These are phyloP conservation scores for Sebastes elongatus DNA, from an alignment of 2,797 vertebrate genomes.

Conservation along the genomic window DNA sequence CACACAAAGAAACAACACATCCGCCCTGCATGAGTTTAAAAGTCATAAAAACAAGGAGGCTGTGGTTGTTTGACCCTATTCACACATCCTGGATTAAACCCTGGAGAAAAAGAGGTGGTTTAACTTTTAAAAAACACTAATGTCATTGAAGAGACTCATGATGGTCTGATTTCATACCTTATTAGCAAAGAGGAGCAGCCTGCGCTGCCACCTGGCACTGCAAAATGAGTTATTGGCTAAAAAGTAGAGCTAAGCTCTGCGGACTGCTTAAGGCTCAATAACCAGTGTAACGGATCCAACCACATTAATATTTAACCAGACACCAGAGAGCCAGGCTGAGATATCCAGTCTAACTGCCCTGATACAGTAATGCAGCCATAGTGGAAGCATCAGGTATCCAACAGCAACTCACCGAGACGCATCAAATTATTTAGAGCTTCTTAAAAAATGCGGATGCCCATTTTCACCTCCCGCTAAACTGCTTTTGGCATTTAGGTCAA, in stretches of 20 bases:
- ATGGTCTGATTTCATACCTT: conserved; percentile 57
- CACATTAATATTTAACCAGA: conserved; percentile 83
- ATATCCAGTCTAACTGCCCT: conserved; percentile 64
- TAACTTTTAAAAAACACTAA: conserved; percentile 8
- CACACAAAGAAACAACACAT: conserved; percentile 6
- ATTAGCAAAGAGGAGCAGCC: conserved; percentile 53
- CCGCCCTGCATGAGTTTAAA: background rate
- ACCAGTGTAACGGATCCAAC: conserved; percentile 77
- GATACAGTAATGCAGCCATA: conserved; percentile 62
- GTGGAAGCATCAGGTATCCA: conserved; percentile 68
- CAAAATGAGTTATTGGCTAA: conserved; percentile 60
- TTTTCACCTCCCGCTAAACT: conserved; percentile 14
- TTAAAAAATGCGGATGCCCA: conserved; percentile 21
- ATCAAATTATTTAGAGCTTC: conserved; percentile 56
- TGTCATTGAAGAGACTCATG: conserved; percentile 34
- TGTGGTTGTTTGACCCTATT: conserved; percentile 44
- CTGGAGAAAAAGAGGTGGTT: conserved; percentile 19
- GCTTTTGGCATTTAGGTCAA: conserved; percentile 41
- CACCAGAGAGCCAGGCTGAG: conserved; percentile 75
- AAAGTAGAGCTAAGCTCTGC: conserved; percentile 56
- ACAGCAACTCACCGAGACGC: conserved; percentile 31
- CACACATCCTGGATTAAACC: conserved; percentile 47
- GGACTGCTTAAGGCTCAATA: conserved; percentile 69
- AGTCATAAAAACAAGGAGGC: conserved; percentile 20
- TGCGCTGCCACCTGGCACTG: conserved; percentile 42